A percentile compares a stretch with the other conserved stretches of the same genome.
phyloP scores from a whole-genome alignment of 2,888 invertebrate species.

The Monochamus alternatus region DNA sequence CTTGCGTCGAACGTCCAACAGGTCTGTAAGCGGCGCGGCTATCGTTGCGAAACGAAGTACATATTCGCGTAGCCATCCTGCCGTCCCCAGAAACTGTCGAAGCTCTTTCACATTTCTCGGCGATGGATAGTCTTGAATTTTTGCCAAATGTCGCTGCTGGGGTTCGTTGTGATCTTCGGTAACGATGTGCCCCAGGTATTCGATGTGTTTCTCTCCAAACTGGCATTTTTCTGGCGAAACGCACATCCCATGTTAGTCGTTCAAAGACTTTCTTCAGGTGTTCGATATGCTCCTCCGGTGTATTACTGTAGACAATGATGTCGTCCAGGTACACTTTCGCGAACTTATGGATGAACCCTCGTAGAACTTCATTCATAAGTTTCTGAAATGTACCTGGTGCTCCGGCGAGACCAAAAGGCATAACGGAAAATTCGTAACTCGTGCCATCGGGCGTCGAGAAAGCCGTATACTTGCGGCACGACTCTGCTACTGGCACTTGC shows the following conservation, averaged over 20 bases:
- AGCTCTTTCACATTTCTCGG: slow-evolving; percentile 32
- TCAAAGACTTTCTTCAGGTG: slow-evolving; percentile 32
- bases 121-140: slow-evolving; percentile 19
- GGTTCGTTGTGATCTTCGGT: too few relatives aligned
- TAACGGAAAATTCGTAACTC: neutral
- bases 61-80: slow-evolving; percentile 15
- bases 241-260: slow-evolving; percentile 45
- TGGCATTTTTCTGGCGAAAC: slow-evolving; percentile 44
- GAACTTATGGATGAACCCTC: slow-evolving; percentile 26
- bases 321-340: too few relatives aligned
- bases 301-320: too few relatives aligned
- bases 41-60: too few relatives aligned
- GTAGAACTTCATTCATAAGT: slow-evolving; percentile 14
- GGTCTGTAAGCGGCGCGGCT: too few relatives aligned
- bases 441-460: neutral
- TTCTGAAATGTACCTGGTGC: neutral
- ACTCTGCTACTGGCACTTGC: neutral
- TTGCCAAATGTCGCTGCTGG: slow-evolving; percentile 29
- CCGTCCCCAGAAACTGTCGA: slow-evolving; percentile 51
- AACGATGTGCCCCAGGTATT: slow-evolving; percentile 38
- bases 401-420: neutral
- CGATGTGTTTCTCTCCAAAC: slow-evolving; percentile 38
- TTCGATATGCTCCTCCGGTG: too few relatives aligned
- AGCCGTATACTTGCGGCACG: neutral
- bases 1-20: too few relatives aligned